These are phyloP conservation scores for Cettia cetti DNA, from an alignment of 2,113 vertebrate species.

Conservation along the genomic window DNA sequence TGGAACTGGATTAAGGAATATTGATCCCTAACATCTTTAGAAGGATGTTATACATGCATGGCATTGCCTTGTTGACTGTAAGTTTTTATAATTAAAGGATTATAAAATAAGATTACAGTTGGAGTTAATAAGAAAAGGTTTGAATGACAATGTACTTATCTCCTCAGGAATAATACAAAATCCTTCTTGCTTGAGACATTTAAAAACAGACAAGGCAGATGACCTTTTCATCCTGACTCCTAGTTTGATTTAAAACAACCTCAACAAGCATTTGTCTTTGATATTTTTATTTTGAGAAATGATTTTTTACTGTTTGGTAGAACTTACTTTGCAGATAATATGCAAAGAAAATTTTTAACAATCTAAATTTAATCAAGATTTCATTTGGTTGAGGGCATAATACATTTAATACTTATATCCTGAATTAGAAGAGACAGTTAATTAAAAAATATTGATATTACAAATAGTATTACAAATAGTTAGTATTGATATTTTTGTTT, in stretches of 20 bases:
- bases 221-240: not conserved
- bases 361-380: not conserved
- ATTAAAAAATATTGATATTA: too few relatives aligned
- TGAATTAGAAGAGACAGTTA: not conserved
- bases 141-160: not conserved
- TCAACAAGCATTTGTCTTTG: not conserved
- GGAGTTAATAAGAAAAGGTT: not conserved
- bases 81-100: conserved; percentile 15
- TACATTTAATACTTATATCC: not conserved
- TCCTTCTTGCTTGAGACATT: not conserved
- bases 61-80: not conserved
- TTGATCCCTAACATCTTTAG: not conserved
- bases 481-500: not conserved
- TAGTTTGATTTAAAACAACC: not conserved
- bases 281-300: not conserved
- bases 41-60: not conserved
- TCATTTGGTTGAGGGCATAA: not conserved
- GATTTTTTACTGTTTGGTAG: not conserved
- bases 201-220: not conserved
- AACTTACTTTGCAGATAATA: not conserved
- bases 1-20: conserved; percentile 28
- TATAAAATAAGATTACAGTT: not conserved
- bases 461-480: too few relatives aligned
- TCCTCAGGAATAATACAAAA: not conserved
- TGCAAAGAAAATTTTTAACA: not conserved